Evolutionary conservation across 2,797 vertebrate species (phyloP), one percentile per base, ranked within the genome.

Genomic region (Naso thynnoides): DNA sequence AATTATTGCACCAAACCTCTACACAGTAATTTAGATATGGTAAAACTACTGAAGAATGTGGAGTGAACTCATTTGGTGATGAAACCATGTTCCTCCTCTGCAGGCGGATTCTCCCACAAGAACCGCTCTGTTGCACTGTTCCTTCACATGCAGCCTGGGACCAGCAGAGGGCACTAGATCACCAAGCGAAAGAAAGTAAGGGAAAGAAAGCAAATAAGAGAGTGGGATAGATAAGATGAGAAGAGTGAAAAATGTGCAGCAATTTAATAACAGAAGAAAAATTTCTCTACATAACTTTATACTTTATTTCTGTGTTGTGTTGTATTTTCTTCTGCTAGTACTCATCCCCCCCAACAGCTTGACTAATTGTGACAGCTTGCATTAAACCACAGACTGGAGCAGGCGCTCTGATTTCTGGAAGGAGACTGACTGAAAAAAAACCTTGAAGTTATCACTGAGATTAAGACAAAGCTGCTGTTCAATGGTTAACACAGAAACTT

Each of bases 111-210:
- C 26, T 77, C 53, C 83, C 78, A 82, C 5, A 59, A 49, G 5
- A 21, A 72, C 41, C 10, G 44, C 5, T 13, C 27, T 33, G n/a
- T 49, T 24, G 23, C 15, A 38, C 42, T 71, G 16, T 15, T 70
- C 52, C 58, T 70, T 47, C 38, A 81, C 15, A 1, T 55, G 33
- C 65, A 64, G 36, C 15, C 19, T 24, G 27, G 54, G 71, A 8
- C 84, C 90, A 73, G 48, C 53, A 50, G 81, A 71, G 41, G 83
- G 83, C 47, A 79, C 72, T 74, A 73, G 0, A 62, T 56, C 26
- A 47, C 9, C 21, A 41, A 15, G 26, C 10, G 63, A 26, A 42
- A 29, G 29, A 15, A 19, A 4, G 11, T 9, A 8, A 38, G 21
- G 14, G 24, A 29, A 1, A 56, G 7, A 21, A 23, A 41, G 36